phyloP scores from a whole-genome alignment of 2,113 vertebrate genomes.

The Romanogobio albipinnatus region DNA sequence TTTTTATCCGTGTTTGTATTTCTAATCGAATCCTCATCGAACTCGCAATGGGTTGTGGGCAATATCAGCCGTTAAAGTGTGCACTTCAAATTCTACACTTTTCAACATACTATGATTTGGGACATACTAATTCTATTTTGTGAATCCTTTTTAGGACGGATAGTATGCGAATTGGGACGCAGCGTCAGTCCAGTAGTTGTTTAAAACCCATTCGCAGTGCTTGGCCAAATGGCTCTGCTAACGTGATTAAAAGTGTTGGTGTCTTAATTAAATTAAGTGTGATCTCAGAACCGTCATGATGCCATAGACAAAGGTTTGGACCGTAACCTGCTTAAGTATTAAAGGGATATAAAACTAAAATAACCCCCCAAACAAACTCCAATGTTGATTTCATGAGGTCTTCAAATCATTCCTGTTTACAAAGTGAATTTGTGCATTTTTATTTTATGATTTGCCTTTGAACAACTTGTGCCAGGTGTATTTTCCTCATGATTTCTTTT shows the following conservation, averaged over 20 bases:
- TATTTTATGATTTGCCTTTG: not conserved
- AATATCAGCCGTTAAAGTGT: no score
- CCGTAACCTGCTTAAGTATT: conserved; percentile 1
- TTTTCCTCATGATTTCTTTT: conserved; percentile 32
- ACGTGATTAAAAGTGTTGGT: conserved; percentile 25
- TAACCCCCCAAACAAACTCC: no score
- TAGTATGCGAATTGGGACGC: no score
- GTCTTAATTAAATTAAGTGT: conserved; percentile 49
- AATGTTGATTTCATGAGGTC: not conserved
- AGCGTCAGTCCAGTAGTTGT: not conserved
- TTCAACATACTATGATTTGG: no score
- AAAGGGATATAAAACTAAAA: not conserved
- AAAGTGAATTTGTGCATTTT: not conserved
- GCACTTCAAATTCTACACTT: no score
- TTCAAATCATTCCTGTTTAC: not conserved
- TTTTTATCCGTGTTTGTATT: no score
- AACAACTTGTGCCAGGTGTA: not conserved
- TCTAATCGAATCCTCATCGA: no score
- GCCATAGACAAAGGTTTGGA: not conserved
- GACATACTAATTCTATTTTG: no score
- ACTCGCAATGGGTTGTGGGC: no score
- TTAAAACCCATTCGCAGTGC: not conserved
- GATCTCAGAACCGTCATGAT: not conserved
- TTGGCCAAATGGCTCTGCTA: conserved; percentile 8
- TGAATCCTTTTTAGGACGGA: no score